Evolutionary conservation across 2,113 vertebrate species (phyloP).

Genomic region (Henicopernis longicauda): DNA sequence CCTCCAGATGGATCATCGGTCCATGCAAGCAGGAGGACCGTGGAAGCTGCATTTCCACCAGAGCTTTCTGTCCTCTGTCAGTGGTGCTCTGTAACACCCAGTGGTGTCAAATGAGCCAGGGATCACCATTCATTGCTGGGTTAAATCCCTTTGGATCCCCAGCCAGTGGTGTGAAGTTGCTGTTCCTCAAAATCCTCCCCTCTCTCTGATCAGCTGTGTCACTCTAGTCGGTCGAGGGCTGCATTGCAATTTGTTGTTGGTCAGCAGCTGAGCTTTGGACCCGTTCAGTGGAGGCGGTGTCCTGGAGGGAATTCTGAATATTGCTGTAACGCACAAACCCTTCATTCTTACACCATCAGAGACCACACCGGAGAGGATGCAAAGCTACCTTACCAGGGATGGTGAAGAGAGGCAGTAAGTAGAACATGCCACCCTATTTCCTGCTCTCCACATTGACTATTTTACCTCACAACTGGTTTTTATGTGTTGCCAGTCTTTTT

Average conservation of each 20-base stretch:
- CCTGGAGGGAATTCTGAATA: background rate
- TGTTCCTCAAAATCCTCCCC: background rate
- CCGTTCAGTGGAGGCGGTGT: rapidly evolving
- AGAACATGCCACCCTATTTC: background rate
- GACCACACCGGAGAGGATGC: background rate
- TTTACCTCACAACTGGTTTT: background rate
- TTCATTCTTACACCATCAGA: background rate
- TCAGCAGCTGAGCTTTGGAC: background rate
- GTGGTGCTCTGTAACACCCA: background rate
- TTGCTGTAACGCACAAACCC: background rate
- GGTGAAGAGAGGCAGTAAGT: background rate
- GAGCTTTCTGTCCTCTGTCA: background rate
- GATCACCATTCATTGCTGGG: background rate
- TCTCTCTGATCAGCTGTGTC: background rate
- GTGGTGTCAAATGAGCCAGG: rapidly evolving
- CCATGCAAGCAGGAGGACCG: background rate
- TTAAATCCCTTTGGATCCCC: background rate
- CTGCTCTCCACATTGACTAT: background rate
- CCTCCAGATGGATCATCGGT: background rate
- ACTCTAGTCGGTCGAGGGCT: rapidly evolving
- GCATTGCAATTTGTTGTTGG: background rate
- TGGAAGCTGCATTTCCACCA: background rate
- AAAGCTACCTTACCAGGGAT: background rate
- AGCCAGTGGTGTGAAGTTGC: background rate
- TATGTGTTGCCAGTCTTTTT: background rate